These are phyloP conservation scores for Frankliniella intonsa DNA, from an alignment of 2,888 invertebrate genomes.

Conservation along the genomic window DNA sequence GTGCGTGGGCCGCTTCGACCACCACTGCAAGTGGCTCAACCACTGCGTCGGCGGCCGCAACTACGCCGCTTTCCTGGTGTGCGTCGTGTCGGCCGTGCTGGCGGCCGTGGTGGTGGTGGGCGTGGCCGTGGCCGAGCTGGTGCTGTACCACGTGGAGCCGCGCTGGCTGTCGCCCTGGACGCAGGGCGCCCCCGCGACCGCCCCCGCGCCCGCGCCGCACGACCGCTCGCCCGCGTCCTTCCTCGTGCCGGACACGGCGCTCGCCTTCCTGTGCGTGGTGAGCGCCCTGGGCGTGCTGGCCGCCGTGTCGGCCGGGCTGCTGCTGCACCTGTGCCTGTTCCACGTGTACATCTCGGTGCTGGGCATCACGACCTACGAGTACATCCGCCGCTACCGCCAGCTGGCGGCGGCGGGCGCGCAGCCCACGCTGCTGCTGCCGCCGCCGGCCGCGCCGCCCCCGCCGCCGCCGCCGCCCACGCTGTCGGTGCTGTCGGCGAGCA, in stretches of 20 bases:
- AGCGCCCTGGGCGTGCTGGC: constrained; percentile 63
- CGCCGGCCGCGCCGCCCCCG: constrained; percentile 37
- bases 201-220: constrained; percentile 32
- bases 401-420: constrained; percentile 19
- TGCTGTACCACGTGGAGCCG: constrained; percentile 59
- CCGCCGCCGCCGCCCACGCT: not conserved
- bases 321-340: constrained; percentile 80
- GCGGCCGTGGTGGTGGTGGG: constrained; percentile 65
- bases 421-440: constrained; percentile 56
- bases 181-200: constrained; percentile 33
- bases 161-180: constrained; percentile 52
- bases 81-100: constrained; percentile 71
- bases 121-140: constrained; percentile 65
- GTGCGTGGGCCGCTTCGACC: constrained; percentile 91
- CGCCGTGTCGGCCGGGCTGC: constrained; percentile 68
- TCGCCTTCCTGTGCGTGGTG: constrained; percentile 56
- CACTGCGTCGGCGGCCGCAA: constrained; percentile 92
- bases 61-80: constrained; percentile 77
- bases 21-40: constrained; percentile 98
- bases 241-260: constrained; percentile 35
- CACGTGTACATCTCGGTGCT: constrained; percentile 80
- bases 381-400: constrained; percentile 54
- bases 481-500: not conserved
- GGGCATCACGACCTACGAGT: constrained; percentile 86
- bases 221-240: constrained; percentile 38